Percentiles rank a stretch among this genome's conserved stretches.
Conservation (phyloP, 2,888 invertebrate species). For the Ophion costatus region DNA sequence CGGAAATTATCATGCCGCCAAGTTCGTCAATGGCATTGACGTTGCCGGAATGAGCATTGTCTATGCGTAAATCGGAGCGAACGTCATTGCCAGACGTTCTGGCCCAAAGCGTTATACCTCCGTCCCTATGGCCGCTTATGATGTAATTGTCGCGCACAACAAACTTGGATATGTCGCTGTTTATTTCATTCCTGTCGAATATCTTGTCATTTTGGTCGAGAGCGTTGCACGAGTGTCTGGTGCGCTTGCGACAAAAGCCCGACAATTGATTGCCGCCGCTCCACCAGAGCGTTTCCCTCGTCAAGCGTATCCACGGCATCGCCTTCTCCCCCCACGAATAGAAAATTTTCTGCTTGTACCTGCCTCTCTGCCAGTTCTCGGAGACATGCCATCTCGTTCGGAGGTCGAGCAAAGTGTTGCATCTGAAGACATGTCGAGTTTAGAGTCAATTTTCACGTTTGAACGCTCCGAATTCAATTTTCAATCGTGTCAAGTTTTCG, state of each 20-base stretch:
- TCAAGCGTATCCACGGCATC: slow-evolving; percentile 85
- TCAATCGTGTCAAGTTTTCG: too few relatives aligned
- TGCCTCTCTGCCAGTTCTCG: slow-evolving; percentile 86
- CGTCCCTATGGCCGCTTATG: slow-evolving; percentile 83
- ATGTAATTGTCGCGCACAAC: slow-evolving; percentile 81
- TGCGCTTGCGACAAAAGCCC: slow-evolving; percentile 72
- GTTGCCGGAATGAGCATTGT: slow-evolving; percentile 80
- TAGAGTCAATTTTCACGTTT: neutral
- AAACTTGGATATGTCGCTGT: slow-evolving; percentile 84
- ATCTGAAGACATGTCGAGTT: slow-evolving; percentile 69
- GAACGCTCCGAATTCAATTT: neutral
- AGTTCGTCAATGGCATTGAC: slow-evolving; percentile 84
- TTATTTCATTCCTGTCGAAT: slow-evolving; percentile 71
- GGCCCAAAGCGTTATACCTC: slow-evolving; percentile 81
- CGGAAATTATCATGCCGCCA: slow-evolving; percentile 81
- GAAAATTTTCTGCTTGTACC: slow-evolving; percentile 83
- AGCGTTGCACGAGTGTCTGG: slow-evolving; percentile 67
- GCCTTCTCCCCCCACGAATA: slow-evolving; percentile 83
- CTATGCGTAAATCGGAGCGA: slow-evolving; percentile 72
- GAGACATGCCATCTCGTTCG: slow-evolving; percentile 82
- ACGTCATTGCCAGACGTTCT: slow-evolving; percentile 25
- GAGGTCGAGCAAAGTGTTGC: slow-evolving; percentile 79
- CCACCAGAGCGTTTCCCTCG: slow-evolving; percentile 85
- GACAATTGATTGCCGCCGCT: slow-evolving; percentile 83
- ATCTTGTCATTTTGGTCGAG: slow-evolving; percentile 73